Percentiles rank a stretch among this genome's conserved stretches.
Conservation (phyloP, 2,113 vertebrate genomes). For the Eulacestoma nigropectus region DNA sequence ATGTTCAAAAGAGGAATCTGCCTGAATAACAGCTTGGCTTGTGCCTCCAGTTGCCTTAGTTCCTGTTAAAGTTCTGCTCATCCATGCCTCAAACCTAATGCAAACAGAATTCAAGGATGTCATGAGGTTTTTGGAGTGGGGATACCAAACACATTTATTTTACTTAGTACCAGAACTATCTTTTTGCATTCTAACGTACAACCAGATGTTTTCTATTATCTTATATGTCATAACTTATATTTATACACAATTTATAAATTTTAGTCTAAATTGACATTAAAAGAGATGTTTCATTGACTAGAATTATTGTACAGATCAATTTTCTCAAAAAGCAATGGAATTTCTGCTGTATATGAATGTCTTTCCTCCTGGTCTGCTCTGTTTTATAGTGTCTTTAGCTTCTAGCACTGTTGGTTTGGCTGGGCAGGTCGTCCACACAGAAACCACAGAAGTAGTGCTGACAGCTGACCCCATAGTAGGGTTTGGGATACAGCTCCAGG, state of each 20-base stretch:
- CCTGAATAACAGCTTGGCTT: not conserved
- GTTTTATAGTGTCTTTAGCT: constrained; percentile 88
- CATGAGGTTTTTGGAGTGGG: not conserved
- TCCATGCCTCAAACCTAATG: not conserved
- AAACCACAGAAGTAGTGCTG: constrained; percentile 91
- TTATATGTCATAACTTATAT: not conserved
- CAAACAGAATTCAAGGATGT: not conserved
- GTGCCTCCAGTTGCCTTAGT: not conserved
- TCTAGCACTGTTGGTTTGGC: constrained; percentile 94
- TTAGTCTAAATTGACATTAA: not conserved
- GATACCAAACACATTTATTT: not conserved
- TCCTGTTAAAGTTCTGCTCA: not conserved
- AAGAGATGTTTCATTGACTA: not conserved
- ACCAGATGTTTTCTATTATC: not conserved
- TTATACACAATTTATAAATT: not conserved
- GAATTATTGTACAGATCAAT: not conserved
- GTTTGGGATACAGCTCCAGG: constrained; percentile 96
- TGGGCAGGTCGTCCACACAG: constrained; percentile 97
- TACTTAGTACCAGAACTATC: not conserved
- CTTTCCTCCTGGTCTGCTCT: constrained; percentile 30
- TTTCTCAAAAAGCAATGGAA: not conserved
- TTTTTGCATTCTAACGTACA: not conserved
- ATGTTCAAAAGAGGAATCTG: not conserved
- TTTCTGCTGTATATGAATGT: not conserved
- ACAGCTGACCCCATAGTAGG: constrained; percentile 90